Evolutionary conservation across 2,888 invertebrate genomes (phyloP).

Genomic region (Brachyptera risi): DNA sequence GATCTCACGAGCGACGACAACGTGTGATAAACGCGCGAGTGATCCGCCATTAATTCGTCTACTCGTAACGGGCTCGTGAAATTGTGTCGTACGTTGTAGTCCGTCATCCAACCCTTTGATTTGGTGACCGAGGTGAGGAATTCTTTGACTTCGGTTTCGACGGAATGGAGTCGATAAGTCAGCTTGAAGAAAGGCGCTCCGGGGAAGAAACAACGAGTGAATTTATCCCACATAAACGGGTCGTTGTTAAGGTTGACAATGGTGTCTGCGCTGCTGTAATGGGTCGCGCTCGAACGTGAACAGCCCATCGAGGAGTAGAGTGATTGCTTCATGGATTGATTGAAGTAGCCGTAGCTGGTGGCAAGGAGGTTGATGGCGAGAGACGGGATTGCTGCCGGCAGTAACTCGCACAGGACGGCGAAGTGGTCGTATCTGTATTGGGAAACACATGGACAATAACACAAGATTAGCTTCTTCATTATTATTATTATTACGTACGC

Average conservation of each 20-base stretch:
- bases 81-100: slow-evolving; percentile 63
- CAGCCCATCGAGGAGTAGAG: slow-evolving; percentile 53
- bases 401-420: slow-evolving; percentile 61
- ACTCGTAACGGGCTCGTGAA: slow-evolving; percentile 64
- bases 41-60: slow-evolving; percentile 55
- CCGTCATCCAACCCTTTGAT: slow-evolving; percentile 59
- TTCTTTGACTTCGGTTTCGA: slow-evolving; percentile 43
- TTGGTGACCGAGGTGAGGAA: slow-evolving; percentile 29
- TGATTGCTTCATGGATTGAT: slow-evolving; percentile 48
- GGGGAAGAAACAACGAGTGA: slow-evolving; percentile 58
- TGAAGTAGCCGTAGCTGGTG: slow-evolving; percentile 57
- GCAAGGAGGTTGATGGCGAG: slow-evolving; percentile 58
- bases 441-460: no score
- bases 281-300: slow-evolving; percentile 41
- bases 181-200: slow-evolving; percentile 55
- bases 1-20: slow-evolving; percentile 51
- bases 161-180: slow-evolving; percentile 46
- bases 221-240: slow-evolving; percentile 58
- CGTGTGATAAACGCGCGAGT: slow-evolving; percentile 56
- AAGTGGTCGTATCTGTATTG: slow-evolving; percentile 68
- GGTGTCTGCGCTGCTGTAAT: slow-evolving; percentile 33
- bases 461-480: no score
- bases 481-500: no score
- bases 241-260: slow-evolving; percentile 57
- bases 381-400: slow-evolving; percentile 63